phyloP scores from a whole-genome alignment of 2,113 vertebrate species.

The Rana temporaria region DNA sequence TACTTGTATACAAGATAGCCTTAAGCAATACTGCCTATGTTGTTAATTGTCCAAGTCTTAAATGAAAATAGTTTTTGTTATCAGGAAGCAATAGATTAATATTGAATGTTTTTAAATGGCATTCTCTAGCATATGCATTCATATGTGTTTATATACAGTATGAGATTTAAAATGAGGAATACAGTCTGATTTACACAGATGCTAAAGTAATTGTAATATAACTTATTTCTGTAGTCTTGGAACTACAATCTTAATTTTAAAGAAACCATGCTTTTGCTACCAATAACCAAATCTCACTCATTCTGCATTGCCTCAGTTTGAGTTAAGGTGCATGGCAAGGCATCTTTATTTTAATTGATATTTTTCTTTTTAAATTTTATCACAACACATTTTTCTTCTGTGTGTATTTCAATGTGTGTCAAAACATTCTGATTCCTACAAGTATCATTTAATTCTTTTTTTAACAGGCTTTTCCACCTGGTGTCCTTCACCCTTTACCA shows the following conservation, averaged over 20 bases:
- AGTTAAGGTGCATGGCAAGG: slow-evolving; percentile 82
- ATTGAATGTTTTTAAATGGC: slow-evolving; percentile 6
- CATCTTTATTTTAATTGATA: slow-evolving; percentile 69
- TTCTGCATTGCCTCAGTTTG: slow-evolving; percentile 80
- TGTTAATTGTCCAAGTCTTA: slow-evolving; percentile 56
- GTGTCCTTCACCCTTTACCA: slow-evolving; percentile 97
- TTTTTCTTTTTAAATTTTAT: slow-evolving; percentile 41
- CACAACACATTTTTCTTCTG: slow-evolving; percentile 53
- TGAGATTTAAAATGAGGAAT: slow-evolving; percentile 55
- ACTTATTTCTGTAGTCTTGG: slow-evolving; percentile 77
- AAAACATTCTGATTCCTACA: slow-evolving; percentile 61
- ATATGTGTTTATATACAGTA: slow-evolving; percentile 54
- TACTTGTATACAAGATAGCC: slow-evolving; percentile 71
- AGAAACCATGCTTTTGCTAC: slow-evolving; percentile 78
- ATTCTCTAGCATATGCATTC: neutral
- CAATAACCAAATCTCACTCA: slow-evolving; percentile 80
- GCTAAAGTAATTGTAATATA: slow-evolving; percentile 73
- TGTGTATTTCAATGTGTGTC: slow-evolving; percentile 64
- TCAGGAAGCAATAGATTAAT: neutral
- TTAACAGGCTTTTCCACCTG: slow-evolving; percentile 91
- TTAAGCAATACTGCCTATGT: slow-evolving; percentile 72
- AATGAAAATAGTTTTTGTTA: slow-evolving; percentile 3
- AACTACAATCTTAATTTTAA: slow-evolving; percentile 78
- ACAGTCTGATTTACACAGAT: slow-evolving; percentile 66
- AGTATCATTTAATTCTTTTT: slow-evolving; percentile 66